Evolutionary conservation across 2,797 vertebrate genomes (phyloP).

Genomic region (Microctenopoma steveboyesi): DNA sequence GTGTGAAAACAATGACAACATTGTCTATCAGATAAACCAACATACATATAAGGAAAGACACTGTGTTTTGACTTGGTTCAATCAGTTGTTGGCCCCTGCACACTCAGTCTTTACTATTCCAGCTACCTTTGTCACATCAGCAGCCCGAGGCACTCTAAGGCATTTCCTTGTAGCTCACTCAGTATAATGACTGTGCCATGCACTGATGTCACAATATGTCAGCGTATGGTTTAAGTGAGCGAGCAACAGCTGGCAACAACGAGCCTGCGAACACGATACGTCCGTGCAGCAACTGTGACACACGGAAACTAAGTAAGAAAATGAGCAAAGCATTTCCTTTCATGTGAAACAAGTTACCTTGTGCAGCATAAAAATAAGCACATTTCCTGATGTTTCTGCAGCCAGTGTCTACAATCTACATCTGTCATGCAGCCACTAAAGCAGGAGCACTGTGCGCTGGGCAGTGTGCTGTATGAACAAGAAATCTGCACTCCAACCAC

Average conservation of each 20-base stretch:
- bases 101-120: conserved; percentile 2
- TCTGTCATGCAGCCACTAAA: conserved; percentile 41
- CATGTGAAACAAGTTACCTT: conserved; percentile 51
- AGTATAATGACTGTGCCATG: conserved; percentile 33
- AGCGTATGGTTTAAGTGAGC: conserved; percentile 23
- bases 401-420: conserved; percentile 22
- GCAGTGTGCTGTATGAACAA: conserved; percentile 19
- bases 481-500: conserved; percentile 38
- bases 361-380: conserved; percentile 33
- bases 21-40: too few relatives aligned
- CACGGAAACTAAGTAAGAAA: conserved; percentile 47
- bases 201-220: conserved; percentile 22
- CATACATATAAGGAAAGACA: too few relatives aligned
- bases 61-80: neutral
- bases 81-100: neutral
- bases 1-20: neutral
- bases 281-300: conserved; percentile 38
- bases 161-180: conserved; percentile 11
- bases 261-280: conserved; percentile 28
- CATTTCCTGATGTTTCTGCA: conserved; percentile 42
- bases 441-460: conserved; percentile 10
- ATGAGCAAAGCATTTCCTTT: conserved; percentile 48
- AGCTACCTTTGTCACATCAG: conserved; percentile 6
- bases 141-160: conserved; percentile 20
- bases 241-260: conserved; percentile 31